Percentiles rank a stretch among this genome's conserved stretches.
These are phyloP conservation scores for Corythaeola cristata DNA, from an alignment of 2,113 vertebrate species.

Conservation along the genomic window DNA sequence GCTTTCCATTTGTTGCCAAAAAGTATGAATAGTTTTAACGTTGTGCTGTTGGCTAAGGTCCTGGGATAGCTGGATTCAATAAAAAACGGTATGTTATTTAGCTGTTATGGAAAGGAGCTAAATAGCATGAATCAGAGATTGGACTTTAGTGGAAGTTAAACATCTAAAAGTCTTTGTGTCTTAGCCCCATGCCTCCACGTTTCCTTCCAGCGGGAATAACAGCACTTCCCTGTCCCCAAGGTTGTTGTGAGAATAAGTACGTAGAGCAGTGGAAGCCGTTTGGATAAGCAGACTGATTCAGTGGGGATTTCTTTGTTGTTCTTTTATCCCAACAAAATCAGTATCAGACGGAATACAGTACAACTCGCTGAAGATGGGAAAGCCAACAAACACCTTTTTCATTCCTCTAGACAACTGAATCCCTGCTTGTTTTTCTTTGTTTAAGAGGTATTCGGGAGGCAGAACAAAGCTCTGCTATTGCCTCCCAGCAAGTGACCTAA, in stretches of 20 bases:
- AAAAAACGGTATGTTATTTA: not conserved
- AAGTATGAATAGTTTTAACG: not conserved
- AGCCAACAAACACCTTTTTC: not conserved
- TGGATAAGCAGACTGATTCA: not conserved
- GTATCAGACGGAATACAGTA: not conserved
- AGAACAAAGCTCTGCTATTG: not conserved
- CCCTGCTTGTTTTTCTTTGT: not conserved
- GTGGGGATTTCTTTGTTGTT: not conserved
- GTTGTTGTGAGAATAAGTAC: not conserved
- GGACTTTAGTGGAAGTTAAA: not conserved
- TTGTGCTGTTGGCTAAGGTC: not conserved
- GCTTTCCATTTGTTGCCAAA: not conserved
- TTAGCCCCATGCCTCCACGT: not conserved
- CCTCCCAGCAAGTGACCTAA: constrained; percentile 56
- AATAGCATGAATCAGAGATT: not conserved
- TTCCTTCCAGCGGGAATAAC: not conserved
- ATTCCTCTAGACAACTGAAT: not conserved
- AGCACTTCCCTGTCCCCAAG: not conserved
- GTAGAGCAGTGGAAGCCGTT: not conserved
- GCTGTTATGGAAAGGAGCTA: not conserved
- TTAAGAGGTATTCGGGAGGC: not conserved
- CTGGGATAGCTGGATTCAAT: not conserved
- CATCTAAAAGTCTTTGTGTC: not conserved
- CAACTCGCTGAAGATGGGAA: not conserved
- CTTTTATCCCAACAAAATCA: not conserved